Evolutionary conservation across 2,797 vertebrate genomes (phyloP).

Genomic region (Mastacembelus armatus): DNA sequence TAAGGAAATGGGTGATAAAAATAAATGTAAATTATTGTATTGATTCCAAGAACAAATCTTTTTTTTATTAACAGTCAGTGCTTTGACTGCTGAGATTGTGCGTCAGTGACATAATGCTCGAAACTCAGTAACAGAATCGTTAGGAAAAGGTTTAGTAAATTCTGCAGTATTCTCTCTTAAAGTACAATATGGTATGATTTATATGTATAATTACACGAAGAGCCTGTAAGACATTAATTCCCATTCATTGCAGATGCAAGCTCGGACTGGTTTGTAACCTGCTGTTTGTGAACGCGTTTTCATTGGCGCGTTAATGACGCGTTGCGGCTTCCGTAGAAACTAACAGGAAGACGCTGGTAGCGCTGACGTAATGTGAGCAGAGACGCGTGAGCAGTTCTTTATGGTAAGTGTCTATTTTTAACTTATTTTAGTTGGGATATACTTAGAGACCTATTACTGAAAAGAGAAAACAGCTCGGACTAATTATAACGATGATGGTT

Average conservation of each 20-base stretch:
- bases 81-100: too few species aligned
- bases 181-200: neutral
- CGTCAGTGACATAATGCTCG: too few species aligned
- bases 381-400: neutral
- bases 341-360: constrained; percentile 2
- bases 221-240: neutral
- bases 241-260: neutral
- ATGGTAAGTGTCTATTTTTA: constrained; percentile 51
- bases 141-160: neutral
- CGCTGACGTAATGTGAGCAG: neutral
- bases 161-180: neutral
- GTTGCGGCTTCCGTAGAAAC: constrained; percentile 60
- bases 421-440: neutral
- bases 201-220: neutral
- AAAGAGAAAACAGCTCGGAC: neutral
- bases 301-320: neutral
- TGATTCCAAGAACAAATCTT: too few species aligned
- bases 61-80: too few species aligned
- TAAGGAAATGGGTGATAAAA: too few species aligned
- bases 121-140: neutral
- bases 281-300: neutral
- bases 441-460: neutral
- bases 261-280: neutral
- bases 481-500: neutral
- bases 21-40: too few species aligned